Conservation (phyloP, 1,140 invertebrate species). For the Drosophila truncata region DNA sequence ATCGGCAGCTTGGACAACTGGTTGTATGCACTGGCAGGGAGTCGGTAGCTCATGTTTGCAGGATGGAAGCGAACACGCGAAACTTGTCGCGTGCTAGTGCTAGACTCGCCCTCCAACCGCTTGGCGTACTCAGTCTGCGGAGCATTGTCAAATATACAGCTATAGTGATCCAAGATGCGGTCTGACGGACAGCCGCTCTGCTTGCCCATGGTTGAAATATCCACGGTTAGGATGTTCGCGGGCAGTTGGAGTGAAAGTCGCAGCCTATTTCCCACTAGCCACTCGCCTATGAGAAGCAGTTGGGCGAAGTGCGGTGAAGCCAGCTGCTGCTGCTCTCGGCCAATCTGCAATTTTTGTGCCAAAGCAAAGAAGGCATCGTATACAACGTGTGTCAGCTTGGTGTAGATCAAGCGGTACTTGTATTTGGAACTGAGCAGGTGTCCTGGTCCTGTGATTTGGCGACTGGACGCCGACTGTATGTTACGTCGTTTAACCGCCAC, state of each 20-base stretch:
- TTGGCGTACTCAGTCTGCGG: constrained; percentile 80
- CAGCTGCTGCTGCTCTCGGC: constrained; percentile 42
- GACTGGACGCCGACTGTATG: constrained; percentile 51
- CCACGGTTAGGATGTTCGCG: constrained; percentile 74
- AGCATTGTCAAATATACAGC: constrained; percentile 78
- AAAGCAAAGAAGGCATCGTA: constrained; percentile 62
- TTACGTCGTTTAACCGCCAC: constrained; percentile 75
- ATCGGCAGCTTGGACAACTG: constrained; percentile 69
- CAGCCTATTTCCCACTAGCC: constrained; percentile 37
- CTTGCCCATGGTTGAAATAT: constrained; percentile 58
- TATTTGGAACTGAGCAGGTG: constrained; percentile 77
- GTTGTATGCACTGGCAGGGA: constrained; percentile 67
- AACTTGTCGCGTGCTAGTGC: constrained; percentile 44
- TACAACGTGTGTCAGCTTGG: constrained; percentile 58
- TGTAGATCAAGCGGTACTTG: constrained; percentile 60
- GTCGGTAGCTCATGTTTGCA: constrained; percentile 76
- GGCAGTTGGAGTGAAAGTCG: constrained; percentile 61
- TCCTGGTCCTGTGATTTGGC: constrained; percentile 64
- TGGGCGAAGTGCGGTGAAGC: constrained; percentile 71
- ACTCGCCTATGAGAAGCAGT: constrained; percentile 64
- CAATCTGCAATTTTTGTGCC: constrained; percentile 29
- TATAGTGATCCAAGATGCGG: constrained; percentile 79
- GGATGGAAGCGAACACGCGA: constrained; percentile 76
- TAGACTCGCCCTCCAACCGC: constrained; percentile 64
- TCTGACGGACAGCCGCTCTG: constrained; percentile 57